Evolutionary conservation across 2,888 invertebrate genomes (phyloP).

Genomic region (Caenorhabditis sulstoni): DNA sequence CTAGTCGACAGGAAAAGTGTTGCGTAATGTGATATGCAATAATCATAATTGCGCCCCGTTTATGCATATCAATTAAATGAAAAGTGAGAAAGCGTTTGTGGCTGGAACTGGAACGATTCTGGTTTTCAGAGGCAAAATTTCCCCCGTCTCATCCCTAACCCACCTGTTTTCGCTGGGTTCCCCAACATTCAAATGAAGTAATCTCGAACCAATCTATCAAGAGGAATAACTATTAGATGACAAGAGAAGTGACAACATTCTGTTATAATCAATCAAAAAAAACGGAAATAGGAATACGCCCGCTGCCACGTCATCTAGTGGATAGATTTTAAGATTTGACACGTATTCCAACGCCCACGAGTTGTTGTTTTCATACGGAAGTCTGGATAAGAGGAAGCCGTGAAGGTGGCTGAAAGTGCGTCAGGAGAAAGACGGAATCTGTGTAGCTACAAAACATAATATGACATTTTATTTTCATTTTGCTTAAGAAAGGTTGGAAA

Average conservation of each 20-base stretch:
- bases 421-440: too few relatives aligned
- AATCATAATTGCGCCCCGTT: slow-evolving; percentile 12
- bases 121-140: background rate
- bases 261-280: background rate
- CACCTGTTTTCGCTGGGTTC: background rate
- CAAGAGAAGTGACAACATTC: background rate
- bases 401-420: background rate
- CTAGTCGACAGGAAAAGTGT: slow-evolving; percentile 25
- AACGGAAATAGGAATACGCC: background rate
- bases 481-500: too few relatives aligned
- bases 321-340: too few relatives aligned
- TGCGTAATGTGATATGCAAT: slow-evolving; percentile 55
- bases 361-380: background rate
- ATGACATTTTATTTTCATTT: too few relatives aligned
- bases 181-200: background rate
- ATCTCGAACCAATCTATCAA: background rate
- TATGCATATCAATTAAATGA: slow-evolving; percentile 9
- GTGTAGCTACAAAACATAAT: too few relatives aligned
- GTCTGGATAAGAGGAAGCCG: background rate
- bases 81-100: slow-evolving; percentile 4
- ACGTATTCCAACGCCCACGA: background rate
- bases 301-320: background rate
- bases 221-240: too few relatives aligned
- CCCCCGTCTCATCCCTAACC: too few relatives aligned
- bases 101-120: slow-evolving; percentile 45